Conservation (phyloP, 2,113 vertebrate species). For the Seriola aureovittata region DNA sequence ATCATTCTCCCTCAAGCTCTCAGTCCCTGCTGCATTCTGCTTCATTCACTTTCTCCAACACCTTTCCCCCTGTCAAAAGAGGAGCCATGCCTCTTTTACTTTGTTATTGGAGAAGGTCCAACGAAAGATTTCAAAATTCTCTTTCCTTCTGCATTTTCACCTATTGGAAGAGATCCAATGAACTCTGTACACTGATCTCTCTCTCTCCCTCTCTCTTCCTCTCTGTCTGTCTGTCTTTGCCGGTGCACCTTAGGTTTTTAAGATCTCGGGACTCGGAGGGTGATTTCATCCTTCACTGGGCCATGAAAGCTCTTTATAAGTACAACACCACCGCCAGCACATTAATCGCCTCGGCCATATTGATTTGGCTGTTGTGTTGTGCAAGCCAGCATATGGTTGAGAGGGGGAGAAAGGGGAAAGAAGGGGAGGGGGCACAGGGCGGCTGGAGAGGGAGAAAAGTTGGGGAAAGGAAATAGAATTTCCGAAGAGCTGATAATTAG, state of each 20-base stretch:
- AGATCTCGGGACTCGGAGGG: slow-evolving; percentile 66
- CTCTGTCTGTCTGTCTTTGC: slow-evolving; percentile 32
- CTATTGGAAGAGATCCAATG: slow-evolving; percentile 37
- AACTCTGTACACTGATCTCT: slow-evolving; percentile 28
- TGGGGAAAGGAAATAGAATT: slow-evolving; percentile 18
- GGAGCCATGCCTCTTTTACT: slow-evolving; percentile 37
- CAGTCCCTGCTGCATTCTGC: slow-evolving; percentile 3
- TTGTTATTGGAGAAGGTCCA: slow-evolving; percentile 45
- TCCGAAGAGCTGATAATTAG: slow-evolving; percentile 40
- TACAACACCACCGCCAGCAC: slow-evolving; percentile 69
- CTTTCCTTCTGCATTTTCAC: slow-evolving; percentile 44
- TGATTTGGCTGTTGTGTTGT: slow-evolving; percentile 74
- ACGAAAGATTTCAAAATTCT: slow-evolving; percentile 40
- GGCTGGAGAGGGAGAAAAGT: not conserved
- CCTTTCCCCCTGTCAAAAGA: slow-evolving; percentile 13
- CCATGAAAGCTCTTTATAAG: slow-evolving; percentile 81
- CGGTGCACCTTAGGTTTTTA: slow-evolving; percentile 60
- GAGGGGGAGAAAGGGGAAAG: not conserved
- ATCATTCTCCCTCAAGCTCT: slow-evolving; percentile 34
- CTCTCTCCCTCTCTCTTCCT: not conserved
- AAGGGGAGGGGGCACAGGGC: not conserved
- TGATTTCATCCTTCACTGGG: slow-evolving; percentile 83
- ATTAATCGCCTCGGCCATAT: slow-evolving; percentile 77
- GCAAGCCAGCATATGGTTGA: slow-evolving; percentile 59
- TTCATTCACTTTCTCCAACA: slow-evolving; percentile 9